Evolutionary conservation across 2,113 vertebrate species (phyloP), one percentile per base, ranked within the genome.

Genomic region (Eonycteris spelaea): DNA sequence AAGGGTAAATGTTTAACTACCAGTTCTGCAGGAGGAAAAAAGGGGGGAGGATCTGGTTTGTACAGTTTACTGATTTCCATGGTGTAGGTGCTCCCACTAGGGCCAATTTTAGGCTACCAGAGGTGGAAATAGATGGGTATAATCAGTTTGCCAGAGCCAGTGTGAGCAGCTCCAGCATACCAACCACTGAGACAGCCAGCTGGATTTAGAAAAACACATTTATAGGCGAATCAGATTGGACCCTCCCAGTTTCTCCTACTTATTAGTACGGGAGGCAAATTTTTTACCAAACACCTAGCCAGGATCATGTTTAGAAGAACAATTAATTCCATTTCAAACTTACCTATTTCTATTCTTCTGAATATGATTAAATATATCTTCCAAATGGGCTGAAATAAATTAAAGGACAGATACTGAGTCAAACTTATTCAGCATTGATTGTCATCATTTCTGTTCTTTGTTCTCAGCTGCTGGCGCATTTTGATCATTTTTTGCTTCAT

Each of bases 351-450:
- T n/a, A 35, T 91, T 77, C 70, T 78, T 91, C 38, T 43, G 43
- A 92, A 77, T 82, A 85, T 45, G 40, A 53, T 95, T 65, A 87
- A 84, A 73, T 67, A 21, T 51, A 73, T 73, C 28, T 88, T 5
- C 12, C n/a, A 86, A 67, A 3, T 75, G 3, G 16, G 82, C 19
- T 88, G 77, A 43, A 91, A 63, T 80, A 53, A 78, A 90, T 35
- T 68, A 12, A 79, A 63, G 22, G 7, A 75, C 26, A 38, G 51
- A 67, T 38, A 24, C 1, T 43, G 7, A 88, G 15, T 43, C 51
- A 68, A 0, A 86, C 1, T n/a, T 78, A 70, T 57, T 85, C 12
- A 26, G 5, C 19, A 7, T 7, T 82, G 30, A 68, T 65, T 59
- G 12, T 18, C 70, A n/a, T 79, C n/a, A 61, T 15, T 75, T 90